Percentiles rank a stretch among this genome's conserved stretches.
Conservation (phyloP, 2,113 vertebrate genomes). For the Condylura cristata region DNA sequence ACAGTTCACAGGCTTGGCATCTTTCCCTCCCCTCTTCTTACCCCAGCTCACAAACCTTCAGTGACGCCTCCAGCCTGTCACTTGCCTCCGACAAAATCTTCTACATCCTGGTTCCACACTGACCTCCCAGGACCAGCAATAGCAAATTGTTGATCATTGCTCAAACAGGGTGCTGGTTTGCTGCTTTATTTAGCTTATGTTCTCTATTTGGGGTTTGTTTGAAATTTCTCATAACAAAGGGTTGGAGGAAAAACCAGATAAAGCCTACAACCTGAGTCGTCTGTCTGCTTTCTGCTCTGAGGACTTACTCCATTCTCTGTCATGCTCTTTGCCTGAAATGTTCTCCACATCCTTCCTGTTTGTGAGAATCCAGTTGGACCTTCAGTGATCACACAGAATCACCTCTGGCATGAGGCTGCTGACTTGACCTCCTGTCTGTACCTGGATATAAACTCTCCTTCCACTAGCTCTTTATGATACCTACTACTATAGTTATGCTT, state of each 20-base stretch:
- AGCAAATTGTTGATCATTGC: rapidly evolving
- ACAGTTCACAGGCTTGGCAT: neutral
- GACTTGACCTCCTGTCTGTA: neutral
- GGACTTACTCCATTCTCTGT: neutral
- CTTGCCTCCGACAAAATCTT: neutral
- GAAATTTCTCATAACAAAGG: neutral
- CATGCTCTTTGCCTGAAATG: neutral
- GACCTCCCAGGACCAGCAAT: neutral
- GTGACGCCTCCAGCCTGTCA: too few relatives aligned
- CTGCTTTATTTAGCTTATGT: neutral
- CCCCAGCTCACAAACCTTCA: neutral
- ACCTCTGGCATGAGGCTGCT: neutral
- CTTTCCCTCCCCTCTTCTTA: neutral
- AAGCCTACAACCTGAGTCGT: neutral
- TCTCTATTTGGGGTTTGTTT: neutral
- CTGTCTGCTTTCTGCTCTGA: neutral
- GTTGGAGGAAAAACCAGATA: neutral
- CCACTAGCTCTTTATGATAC: neutral
- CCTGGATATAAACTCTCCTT: neutral
- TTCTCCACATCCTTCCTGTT: neutral
- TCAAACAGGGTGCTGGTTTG: neutral
- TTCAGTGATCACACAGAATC: neutral
- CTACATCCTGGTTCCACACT: neutral
- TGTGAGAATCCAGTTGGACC: neutral
- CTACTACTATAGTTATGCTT: neutral